Conservation (phyloP, 2,888 invertebrate species). For the Lithophane socia region DNA sequence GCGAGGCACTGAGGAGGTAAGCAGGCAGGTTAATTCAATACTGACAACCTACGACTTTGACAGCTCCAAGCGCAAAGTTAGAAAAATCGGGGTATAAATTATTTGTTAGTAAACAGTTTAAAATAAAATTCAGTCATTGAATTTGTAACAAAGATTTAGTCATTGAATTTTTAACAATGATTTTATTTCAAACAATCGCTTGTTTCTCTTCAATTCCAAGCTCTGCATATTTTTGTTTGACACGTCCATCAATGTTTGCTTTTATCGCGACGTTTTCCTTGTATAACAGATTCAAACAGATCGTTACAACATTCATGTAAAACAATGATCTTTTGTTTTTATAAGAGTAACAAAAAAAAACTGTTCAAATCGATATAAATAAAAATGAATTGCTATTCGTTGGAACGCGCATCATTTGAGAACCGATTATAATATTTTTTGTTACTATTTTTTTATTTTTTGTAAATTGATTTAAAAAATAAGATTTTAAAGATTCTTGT, state of each 20-base stretch:
- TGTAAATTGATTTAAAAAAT: too few relatives aligned
- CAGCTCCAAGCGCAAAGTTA: too few relatives aligned
- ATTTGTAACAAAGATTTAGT: conserved; percentile 19
- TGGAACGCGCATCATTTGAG: too few relatives aligned
- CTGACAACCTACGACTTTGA: too few relatives aligned
- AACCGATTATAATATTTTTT: too few relatives aligned
- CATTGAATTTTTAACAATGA: conserved; percentile 19
- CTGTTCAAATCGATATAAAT: background rate
- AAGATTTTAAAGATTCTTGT: background rate
- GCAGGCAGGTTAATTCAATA: too few relatives aligned
- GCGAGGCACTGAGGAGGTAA: too few relatives aligned
- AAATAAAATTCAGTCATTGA: background rate
- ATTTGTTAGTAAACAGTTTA: background rate
- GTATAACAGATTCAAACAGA: conserved; percentile 35
- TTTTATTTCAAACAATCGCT: conserved; percentile 29
- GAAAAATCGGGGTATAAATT: too few relatives aligned
- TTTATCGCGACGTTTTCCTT: conserved; percentile 30
- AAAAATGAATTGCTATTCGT: too few relatives aligned
- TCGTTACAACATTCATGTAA: conserved; percentile 1
- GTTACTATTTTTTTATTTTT: too few relatives aligned
- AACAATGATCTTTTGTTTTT: conserved; percentile 13
- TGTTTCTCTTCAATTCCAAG: conserved; percentile 27
- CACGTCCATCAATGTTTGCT: conserved; percentile 45
- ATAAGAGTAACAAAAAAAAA: background rate
- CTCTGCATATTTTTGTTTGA: conserved; percentile 41